Evolutionary conservation across 1,140 invertebrate genomes (phyloP).

Genomic region (Xylocopa sonorina): DNA sequence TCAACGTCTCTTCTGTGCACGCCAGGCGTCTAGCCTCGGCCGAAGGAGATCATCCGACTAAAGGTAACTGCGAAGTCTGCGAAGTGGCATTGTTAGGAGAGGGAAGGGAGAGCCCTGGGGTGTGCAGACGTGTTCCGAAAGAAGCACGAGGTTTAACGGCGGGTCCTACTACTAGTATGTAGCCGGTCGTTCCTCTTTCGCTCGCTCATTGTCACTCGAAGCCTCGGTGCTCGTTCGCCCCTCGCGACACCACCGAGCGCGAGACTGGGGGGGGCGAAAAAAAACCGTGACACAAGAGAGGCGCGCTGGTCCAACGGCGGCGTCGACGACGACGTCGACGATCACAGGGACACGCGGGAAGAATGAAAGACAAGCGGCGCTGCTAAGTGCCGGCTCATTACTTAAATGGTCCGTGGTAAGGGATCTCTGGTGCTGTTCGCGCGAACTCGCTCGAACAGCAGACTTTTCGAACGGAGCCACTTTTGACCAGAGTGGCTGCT

Average conservation of each 20-base stretch:
- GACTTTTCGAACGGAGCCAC: conserved; percentile 2
- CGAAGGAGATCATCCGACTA: conserved; percentile 10
- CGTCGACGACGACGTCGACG: conserved; percentile 15
- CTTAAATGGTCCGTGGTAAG: conserved; percentile 49
- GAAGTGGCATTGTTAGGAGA: conserved; percentile 40
- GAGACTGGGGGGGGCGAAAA: not conserved
- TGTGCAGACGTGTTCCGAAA: conserved; percentile 35
- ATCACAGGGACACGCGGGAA: not conserved
- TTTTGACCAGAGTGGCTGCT: not conserved
- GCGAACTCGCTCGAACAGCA: not conserved
- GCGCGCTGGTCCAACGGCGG: not conserved
- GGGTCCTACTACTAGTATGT: conserved; percentile 1
- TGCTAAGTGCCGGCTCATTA: conserved; percentile 53
- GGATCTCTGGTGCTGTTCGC: not conserved
- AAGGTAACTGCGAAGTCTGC: conserved; percentile 28
- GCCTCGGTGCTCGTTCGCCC: not conserved
- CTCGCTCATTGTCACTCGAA: conserved; percentile 40
- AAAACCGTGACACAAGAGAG: not conserved
- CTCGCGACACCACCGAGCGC: not conserved
- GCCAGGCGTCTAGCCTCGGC: not conserved
- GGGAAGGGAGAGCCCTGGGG: conserved; percentile 11
- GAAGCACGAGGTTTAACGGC: conserved; percentile 26
- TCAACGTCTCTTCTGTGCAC: not conserved
- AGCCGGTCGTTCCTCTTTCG: not conserved
- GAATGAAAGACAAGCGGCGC: conserved; percentile 36